Evolutionary conservation across 2,888 invertebrate genomes (phyloP).

Genomic region (Limenitis arthemis): DNA sequence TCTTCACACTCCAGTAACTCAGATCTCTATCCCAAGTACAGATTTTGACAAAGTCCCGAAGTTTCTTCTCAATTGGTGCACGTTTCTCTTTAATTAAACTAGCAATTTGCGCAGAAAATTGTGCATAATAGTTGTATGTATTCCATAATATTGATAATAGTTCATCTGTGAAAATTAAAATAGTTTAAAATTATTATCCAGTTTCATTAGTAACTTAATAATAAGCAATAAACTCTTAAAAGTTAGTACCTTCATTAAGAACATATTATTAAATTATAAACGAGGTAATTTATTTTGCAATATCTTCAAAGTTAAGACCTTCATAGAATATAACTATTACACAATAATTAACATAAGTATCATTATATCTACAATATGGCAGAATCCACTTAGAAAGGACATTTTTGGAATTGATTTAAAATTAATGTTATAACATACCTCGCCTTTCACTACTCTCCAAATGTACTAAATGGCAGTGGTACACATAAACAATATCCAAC

Average conservation of each 20-base stretch:
- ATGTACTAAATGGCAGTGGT: constrained; percentile 84
- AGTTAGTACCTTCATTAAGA: no score
- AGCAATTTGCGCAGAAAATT: constrained; percentile 79
- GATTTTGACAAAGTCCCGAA: constrained; percentile 95
- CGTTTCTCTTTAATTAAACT: constrained; percentile 77
- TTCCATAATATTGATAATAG: constrained; percentile 84
- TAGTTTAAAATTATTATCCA: no score
- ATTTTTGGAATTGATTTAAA: not conserved
- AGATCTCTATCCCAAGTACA: constrained; percentile 95
- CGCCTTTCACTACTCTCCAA: constrained; percentile 54
- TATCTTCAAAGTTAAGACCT: no score
- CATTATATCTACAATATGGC: not conserved
- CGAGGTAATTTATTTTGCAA: not conserved
- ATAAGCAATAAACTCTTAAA: no score
- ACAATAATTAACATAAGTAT: no score
- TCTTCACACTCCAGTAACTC: constrained; percentile 94
- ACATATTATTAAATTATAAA: no score
- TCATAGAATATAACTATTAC: no score
- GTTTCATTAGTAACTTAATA: no score
- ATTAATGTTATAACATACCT: constrained; percentile 42
- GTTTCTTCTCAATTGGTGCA: constrained; percentile 90
- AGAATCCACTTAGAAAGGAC: not conserved
- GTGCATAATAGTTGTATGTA: constrained; percentile 85
- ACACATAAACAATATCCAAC: constrained; percentile 82
- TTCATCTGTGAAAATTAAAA: constrained; percentile 50